Conservation (phyloP, 2,888 invertebrate species). For the Hydrotaea diabolus region DNA sequence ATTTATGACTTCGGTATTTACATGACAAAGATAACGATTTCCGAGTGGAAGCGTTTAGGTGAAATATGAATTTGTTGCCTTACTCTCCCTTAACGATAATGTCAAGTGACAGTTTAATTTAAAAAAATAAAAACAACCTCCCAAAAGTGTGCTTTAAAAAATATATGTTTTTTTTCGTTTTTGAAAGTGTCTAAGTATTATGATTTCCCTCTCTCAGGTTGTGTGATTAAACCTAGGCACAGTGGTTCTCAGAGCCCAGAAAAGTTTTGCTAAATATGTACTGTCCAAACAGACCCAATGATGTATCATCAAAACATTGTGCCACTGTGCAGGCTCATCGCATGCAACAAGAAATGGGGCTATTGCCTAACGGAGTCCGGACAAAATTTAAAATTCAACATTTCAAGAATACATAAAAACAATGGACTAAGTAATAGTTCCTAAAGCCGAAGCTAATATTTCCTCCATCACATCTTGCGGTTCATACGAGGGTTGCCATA, state of each 20-base stretch:
- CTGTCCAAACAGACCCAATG: too few species aligned
- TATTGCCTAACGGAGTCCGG: too few species aligned
- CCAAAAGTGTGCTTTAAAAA: background rate
- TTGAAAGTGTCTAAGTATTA: background rate
- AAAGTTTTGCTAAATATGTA: too few species aligned
- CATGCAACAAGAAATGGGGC: too few species aligned
- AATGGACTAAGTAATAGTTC: too few species aligned
- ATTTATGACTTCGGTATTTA: slow-evolving; percentile 1
- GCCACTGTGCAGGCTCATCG: too few species aligned
- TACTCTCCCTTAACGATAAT: background rate
- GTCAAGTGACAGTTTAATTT: slow-evolving; percentile 29
- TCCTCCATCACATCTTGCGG: too few species aligned
- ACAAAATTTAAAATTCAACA: too few species aligned
- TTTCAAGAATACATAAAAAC: too few species aligned
- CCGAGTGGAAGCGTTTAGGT: background rate
- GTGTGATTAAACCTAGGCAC: background rate
- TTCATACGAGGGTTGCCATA: too few species aligned
- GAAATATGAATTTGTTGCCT: background rate
- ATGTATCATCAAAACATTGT: too few species aligned
- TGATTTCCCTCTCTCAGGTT: background rate
- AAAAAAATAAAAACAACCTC: background rate
- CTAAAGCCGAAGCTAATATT: too few species aligned
- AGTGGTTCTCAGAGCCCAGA: background rate
- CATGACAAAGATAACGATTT: slow-evolving; percentile 19
- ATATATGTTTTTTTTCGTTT: background rate